Base-by-base conservation (phyloP, 2,888 invertebrate genomes). In the Yponomeuta plumbellus region DNA sequence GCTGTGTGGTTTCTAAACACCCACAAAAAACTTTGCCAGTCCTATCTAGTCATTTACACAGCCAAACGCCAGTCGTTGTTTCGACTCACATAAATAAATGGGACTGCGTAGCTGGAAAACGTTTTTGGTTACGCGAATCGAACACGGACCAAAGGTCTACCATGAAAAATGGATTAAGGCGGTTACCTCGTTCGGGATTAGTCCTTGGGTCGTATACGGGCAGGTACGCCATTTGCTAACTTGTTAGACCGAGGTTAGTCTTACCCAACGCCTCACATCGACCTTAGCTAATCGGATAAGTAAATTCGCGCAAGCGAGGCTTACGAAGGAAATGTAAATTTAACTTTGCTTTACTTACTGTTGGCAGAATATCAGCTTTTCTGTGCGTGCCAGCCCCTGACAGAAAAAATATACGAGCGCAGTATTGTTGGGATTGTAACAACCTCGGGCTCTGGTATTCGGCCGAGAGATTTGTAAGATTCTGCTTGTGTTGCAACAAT, bases 151-250 rank as follows among this genome's bases (percentile, higher is more conserved):
- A 34, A 59, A 23, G 23, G 23, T 23, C 59, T 59, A 59, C 44
- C 44, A 52, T 52, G 44, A 52, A 59, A 59, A 59, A 59, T 23
- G 59, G 59, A 59, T 21, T 59, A 52, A 5, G 44, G 23, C 21
- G 21, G 59, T 59, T 59, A 59, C 23, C 22, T 23, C 59, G 11
- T 59, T n/a, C 59, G 59, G 59, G 59, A 59, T 59, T 59, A 59
- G 23, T 21, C 22, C 59, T 59, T 23, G 59, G 59, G 59, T 23
- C 59, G 44, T 52, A 52, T 52, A 52, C 17, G 44, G 44, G 44
- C 44, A 52, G 44, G 44, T 52, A 52, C 17, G 44, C 23, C 44
- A 52, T 52, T 52, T 52, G 22, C 22, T n/a, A 59, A 21, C 59
- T 21, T 59, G 21, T 21, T 59, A 59, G 59, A 23, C 22, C 59